These are phyloP conservation scores for Trichomycterus rosablanca DNA, from an alignment of 2,113 vertebrate species.

Conservation along the genomic window DNA sequence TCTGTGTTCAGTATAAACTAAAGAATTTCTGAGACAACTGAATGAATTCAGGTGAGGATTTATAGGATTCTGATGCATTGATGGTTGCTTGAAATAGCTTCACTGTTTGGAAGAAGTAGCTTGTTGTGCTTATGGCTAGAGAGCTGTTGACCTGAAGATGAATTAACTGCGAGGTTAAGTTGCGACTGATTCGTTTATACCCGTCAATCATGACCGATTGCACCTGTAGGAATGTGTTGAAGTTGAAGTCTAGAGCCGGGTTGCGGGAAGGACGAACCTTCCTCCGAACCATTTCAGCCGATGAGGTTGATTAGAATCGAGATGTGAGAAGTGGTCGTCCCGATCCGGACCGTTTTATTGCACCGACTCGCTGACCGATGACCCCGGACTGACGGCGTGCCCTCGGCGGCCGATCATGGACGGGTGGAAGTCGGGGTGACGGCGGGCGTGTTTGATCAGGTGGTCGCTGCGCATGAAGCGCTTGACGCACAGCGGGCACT, in stretches of 20 bases:
- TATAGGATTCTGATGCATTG: constrained; percentile 14
- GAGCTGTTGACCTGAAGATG: background rate
- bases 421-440: constrained; percentile 69
- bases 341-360: too few species aligned
- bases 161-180: background rate
- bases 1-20: too few species aligned
- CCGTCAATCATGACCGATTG: background rate
- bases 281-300: too few species aligned
- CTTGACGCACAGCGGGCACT: constrained; percentile 72
- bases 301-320: too few species aligned
- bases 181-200: background rate
- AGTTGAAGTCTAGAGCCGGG: too few species aligned
- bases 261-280: too few species aligned
- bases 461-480: constrained; percentile 78
- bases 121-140: constrained; percentile 16
- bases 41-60: constrained; percentile 4
- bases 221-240: background rate
- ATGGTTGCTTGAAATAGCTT: constrained; percentile 8
- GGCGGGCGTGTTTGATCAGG: constrained; percentile 74
- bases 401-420: constrained; percentile 67
- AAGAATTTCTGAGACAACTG: background rate
- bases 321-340: too few species aligned
- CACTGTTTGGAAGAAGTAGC: background rate
- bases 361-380: constrained; percentile 38
- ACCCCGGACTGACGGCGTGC: constrained; percentile 44